Base-by-base conservation (phyloP, 2,888 invertebrate genomes). In the Ceriagrion tenellum region DNA sequence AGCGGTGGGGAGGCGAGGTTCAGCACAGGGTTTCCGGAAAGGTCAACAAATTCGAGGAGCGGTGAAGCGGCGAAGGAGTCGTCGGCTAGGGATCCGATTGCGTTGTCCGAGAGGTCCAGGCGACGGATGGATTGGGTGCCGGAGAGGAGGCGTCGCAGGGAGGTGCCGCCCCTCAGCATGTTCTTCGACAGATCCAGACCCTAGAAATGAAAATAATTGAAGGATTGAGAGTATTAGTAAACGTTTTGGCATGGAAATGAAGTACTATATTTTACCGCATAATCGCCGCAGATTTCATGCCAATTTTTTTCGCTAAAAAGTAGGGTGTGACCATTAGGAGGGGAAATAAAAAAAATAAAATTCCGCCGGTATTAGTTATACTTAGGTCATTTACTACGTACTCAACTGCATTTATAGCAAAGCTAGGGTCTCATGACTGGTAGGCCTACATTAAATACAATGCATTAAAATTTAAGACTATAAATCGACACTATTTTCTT, bases 111-210 rank as follows among this genome's bases (percentile, higher is more conserved):
- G 40, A 99, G 97, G 97, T 99, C 98, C 26, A 99, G 97, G 95
- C 98, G 98, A 95, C 99, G 97, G 93, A 99, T 96, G 0, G 98
- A 98, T 35, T 98, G 98, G 95, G 98, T 97, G 96, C 98, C 98
- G 20, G 97, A 97, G 74, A 99, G 96, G n/a, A 98, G 97, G 95
- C 98, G 97, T 20, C 93, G 93, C 40, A 93, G 93, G 0, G 98
- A 98, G 96, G 98, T 98, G 35, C 99, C 96, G 40, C 98, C 97
- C 95, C 98, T 97, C 96, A 98, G 98, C 95, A 98, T 98, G 96
- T 99, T 99, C 95, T 97, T 97, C 0, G 98, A 98, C 74, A 99
- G 97, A 97, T 99, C 99, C 95, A 99, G 97, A 0, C 99, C 99
- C 97, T 97, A 96, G 95, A 96, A 95, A 95, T 95, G 95, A 40